Conservation (phyloP, 2,888 invertebrate species). For the Sphaerophoria rueppellii region DNA sequence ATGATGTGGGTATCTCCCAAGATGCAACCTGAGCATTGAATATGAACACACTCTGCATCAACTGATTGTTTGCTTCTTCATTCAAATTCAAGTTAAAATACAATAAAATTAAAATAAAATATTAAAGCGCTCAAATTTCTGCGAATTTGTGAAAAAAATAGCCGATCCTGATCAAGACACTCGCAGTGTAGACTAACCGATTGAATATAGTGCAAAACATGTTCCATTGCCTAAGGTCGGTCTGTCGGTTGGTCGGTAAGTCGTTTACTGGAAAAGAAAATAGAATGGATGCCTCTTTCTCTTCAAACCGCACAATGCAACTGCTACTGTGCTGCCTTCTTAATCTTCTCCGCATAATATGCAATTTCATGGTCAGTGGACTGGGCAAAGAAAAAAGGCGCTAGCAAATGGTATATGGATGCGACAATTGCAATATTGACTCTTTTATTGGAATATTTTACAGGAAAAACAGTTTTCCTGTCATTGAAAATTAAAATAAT, state of each 20-base stretch:
- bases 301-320: neutral
- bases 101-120: too few species aligned
- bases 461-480: constrained; percentile 22
- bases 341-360: constrained; percentile 43
- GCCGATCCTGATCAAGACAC: neutral
- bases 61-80: neutral
- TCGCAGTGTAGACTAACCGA: constrained; percentile 13
- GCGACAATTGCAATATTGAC: constrained; percentile 32
- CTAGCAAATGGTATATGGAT: constrained; percentile 26
- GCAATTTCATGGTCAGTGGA: constrained; percentile 38
- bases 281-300: constrained; percentile 15
- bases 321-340: constrained; percentile 30
- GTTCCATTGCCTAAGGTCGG: constrained; percentile 48
- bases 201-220: constrained; percentile 53
- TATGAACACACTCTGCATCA: neutral
- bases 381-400: constrained; percentile 18
- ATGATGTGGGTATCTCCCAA: constrained; percentile 40
- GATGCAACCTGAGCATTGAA: constrained; percentile 11
- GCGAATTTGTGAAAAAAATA: neutral
- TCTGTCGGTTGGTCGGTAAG: neutral
- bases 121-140: too few species aligned
- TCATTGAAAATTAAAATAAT: constrained; percentile 11
- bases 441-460: constrained; percentile 31
- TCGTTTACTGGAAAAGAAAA: constrained; percentile 9
- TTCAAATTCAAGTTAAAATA: too few species aligned